Evolutionary conservation across 1,140 invertebrate species (phyloP).

Genomic region (Brachionus manjavacas): DNA sequence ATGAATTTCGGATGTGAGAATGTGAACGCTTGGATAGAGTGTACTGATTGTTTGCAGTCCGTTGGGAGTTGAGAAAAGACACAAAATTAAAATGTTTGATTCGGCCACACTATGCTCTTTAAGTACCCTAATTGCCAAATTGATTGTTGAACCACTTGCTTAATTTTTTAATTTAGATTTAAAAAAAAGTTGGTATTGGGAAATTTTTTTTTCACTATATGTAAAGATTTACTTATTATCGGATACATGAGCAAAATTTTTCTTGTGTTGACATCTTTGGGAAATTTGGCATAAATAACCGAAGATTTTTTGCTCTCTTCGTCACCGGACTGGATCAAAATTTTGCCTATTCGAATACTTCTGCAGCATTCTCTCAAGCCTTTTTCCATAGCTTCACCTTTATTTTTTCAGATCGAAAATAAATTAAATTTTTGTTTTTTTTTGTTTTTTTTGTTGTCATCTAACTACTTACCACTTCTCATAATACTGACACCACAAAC

Average conservation of each 20-base stretch:
- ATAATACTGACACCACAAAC: slow-evolving; percentile 98
- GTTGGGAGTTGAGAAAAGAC: slow-evolving; percentile 87
- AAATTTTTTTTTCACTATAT: too few relatives aligned
- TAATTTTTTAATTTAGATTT: too few relatives aligned
- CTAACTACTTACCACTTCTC: slow-evolving; percentile 63
- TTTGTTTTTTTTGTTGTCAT: neutral
- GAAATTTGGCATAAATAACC: slow-evolving; percentile 95
- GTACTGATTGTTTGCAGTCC: slow-evolving; percentile 46
- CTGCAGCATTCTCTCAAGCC: slow-evolving; percentile 92
- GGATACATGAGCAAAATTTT: slow-evolving; percentile 95
- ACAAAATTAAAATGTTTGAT: slow-evolving; percentile 87
- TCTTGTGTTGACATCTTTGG: slow-evolving; percentile 80
- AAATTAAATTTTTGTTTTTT: neutral
- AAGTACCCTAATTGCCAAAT: slow-evolving; percentile 83
- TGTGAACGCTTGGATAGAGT: neutral
- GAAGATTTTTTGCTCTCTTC: slow-evolving; percentile 88
- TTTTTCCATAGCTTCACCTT: slow-evolving; percentile 92
- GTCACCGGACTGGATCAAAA: slow-evolving; percentile 85
- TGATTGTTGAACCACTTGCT: slow-evolving; percentile 85
- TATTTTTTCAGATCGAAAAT: neutral
- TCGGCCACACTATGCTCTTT: slow-evolving; percentile 86
- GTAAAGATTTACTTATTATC: slow-evolving; percentile 90
- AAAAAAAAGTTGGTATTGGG: too few relatives aligned
- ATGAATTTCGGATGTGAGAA: slow-evolving; percentile 33
- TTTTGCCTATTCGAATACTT: slow-evolving; percentile 83